Conservation (phyloP, 2,888 invertebrate genomes). For the Gymnoscelis rufifasciata region DNA sequence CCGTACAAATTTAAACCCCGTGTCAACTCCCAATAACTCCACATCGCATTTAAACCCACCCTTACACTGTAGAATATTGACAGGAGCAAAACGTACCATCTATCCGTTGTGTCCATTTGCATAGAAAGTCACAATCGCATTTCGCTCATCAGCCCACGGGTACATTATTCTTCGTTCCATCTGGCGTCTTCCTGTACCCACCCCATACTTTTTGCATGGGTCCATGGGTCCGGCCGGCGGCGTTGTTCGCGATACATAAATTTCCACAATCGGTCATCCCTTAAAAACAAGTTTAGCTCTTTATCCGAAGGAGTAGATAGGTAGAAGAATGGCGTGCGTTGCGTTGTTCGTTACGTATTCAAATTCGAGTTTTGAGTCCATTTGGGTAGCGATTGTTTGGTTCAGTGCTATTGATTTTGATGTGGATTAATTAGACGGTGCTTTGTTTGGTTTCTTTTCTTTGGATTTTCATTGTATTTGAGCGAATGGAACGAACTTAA, state of each 20-base stretch:
- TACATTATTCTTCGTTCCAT: slow-evolving; percentile 76
- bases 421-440: slow-evolving; percentile 56
- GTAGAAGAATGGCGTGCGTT: slow-evolving; percentile 74
- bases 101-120: slow-evolving; percentile 70
- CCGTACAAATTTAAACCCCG: too few relatives aligned
- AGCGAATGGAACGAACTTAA: too few relatives aligned
- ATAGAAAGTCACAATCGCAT: slow-evolving; percentile 78
- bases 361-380: slow-evolving; percentile 72
- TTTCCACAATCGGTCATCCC: slow-evolving; percentile 79
- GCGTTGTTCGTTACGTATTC: slow-evolving; percentile 77
- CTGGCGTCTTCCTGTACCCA: slow-evolving; percentile 75
- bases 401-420: slow-evolving; percentile 46
- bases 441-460: slow-evolving; percentile 23
- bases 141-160: slow-evolving; percentile 77
- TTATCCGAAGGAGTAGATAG: slow-evolving; percentile 72
- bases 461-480: slow-evolving; percentile 2
- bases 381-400: slow-evolving; percentile 54
- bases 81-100: slow-evolving; percentile 48
- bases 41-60: background rate
- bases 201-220: slow-evolving; percentile 65
- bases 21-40: background rate
- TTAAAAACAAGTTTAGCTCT: slow-evolving; percentile 79
- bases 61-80: slow-evolving; percentile 46
- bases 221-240: slow-evolving; percentile 66
- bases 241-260: slow-evolving; percentile 76